Base-by-base conservation (phyloP, 1,140 invertebrate species). In the Pseudomyrmex concolor region DNA sequence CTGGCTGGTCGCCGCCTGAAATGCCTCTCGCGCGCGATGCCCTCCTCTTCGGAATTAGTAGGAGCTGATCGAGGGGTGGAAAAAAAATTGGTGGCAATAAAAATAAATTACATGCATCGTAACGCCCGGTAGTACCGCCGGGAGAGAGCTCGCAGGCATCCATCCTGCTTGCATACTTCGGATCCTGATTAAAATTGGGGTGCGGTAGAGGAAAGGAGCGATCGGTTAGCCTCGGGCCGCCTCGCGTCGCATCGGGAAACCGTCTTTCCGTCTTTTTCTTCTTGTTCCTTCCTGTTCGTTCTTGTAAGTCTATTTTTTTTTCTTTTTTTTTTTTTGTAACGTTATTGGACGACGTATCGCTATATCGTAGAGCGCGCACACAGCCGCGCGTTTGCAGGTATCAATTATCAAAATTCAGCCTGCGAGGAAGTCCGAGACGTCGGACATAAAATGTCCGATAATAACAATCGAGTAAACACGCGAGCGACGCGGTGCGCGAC, bases 51-150 rank as follows among this genome's bases (percentile, higher is more conserved):
- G 91, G 92, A 94, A 94, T 94, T 94, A 94, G 93, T 92, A 91
- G 91, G 89, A 90, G 89, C 89, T 90, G 91, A 93, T 94, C 93
- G 92, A 93, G 93, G 91, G 93, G 92, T 93, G 87, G 92, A 93
- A 94, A 93, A 92, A 91, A 94, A 94, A 94, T 94, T 93, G 92
- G 92, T 86, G 90, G 94, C 94, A 94, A 94, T 94, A 94, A 94
- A 94, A 94, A 94, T 94, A 94, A 94, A 94, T 94, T 94, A 94
- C 94, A 93, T 94, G 93, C 93, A 93, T 93, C 93, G 93, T 94
- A 94, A 93, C 92, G 92, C 91, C 89, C 89, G 90, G 91, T 91
- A 92, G 91, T 93, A 90, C 80, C 86, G 88, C 77, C 88, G 89
- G 90, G 90, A 92, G 91, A 92, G 91, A 92, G 92, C 91, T 92